Base-by-base conservation (phyloP, 1,140 invertebrate genomes). In the Atta cephalotes region DNA sequence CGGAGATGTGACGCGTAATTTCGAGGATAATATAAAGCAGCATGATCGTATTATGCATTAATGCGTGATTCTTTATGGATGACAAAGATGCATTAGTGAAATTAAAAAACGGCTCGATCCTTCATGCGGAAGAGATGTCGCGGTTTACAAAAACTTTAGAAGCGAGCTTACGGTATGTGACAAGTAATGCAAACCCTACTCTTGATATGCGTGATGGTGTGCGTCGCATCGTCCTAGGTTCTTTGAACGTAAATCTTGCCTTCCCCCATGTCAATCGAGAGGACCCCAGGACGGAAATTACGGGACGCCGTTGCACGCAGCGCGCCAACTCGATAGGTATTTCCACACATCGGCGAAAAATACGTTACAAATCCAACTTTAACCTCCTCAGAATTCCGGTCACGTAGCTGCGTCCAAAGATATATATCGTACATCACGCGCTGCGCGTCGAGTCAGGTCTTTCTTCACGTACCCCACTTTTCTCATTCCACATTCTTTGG, bases 301-400 rank as follows among this genome's bases (percentile, higher is more conserved):
- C 89, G 90, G 85, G 89, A 88, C 89, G 85, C 60, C 85, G 89
- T 66, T 85, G 90, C 87, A 87, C 89, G 84, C 62, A 66, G 70
- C 76, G 78, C 63, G 63, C 63, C 84, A 91, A 84, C 89, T 89
- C 90, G 90, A 91, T 91, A 91, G 89, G 87, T 91, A 92, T 92
- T 91, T 89, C 77, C 89, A 90, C 89, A 90, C 89, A 82, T 92
- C 87, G 86, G 72, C 86, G 90, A 91, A 92, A 92, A 93, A 93
- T 92, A 93, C 91, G 91, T 92, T 92, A 93, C 92, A 93, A 92
- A 92, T 92, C 90, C 86, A 92, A 93, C 92, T 92, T 92, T 92
- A 93, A 93, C 89, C 86, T 89, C 65, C 81, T 89, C 53, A 56
- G 63, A 68, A 93, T 93, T 93, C 92, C 88, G 81, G 86, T 92